Percentiles rank a stretch among this genome's conserved stretches.
phyloP scores from a whole-genome alignment of 2,888 invertebrate genomes.

The Phengaris alcon region DNA sequence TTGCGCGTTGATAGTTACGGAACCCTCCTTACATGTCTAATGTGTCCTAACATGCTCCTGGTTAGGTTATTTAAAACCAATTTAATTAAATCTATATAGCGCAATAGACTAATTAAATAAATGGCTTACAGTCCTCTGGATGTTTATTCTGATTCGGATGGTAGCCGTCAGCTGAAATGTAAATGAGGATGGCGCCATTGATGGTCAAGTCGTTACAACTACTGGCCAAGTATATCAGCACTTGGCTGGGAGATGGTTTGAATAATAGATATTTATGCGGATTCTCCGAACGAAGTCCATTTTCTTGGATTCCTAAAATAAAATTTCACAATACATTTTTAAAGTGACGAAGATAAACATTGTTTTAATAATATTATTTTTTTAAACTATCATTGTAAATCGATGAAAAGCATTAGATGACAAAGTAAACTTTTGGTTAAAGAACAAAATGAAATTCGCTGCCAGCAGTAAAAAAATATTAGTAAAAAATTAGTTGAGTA shows the following conservation, averaged over 20 bases:
- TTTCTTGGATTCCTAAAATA: slow-evolving; percentile 41
- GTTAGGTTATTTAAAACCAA: not conserved
- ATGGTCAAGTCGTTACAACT: slow-evolving; percentile 96
- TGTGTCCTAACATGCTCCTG: too few species aligned
- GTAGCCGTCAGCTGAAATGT: slow-evolving; percentile 95
- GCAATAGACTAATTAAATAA: not conserved
- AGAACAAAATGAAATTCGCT: too few species aligned
- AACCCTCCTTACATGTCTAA: too few species aligned
- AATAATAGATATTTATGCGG: slow-evolving; percentile 98
- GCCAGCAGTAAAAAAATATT: too few species aligned
- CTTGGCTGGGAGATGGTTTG: slow-evolving; percentile 95
- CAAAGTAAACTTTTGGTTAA: too few species aligned
- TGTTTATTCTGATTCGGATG: slow-evolving; percentile 88
- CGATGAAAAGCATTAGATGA: too few species aligned
- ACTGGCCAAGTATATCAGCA: slow-evolving; percentile 94
- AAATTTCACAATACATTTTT: not conserved
- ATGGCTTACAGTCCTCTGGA: slow-evolving; percentile 89
- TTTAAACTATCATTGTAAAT: too few species aligned
- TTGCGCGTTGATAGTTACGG: too few species aligned
- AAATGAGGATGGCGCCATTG: slow-evolving; percentile 93
- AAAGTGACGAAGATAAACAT: not conserved
- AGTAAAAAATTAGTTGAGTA: too few species aligned
- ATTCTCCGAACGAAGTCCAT: slow-evolving; percentile 70
- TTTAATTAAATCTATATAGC: not conserved
- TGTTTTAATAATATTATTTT: too few species aligned